Evolutionary conservation across 2,888 invertebrate species (phyloP).

Genomic region (Macrosoma leucophasiata): DNA sequence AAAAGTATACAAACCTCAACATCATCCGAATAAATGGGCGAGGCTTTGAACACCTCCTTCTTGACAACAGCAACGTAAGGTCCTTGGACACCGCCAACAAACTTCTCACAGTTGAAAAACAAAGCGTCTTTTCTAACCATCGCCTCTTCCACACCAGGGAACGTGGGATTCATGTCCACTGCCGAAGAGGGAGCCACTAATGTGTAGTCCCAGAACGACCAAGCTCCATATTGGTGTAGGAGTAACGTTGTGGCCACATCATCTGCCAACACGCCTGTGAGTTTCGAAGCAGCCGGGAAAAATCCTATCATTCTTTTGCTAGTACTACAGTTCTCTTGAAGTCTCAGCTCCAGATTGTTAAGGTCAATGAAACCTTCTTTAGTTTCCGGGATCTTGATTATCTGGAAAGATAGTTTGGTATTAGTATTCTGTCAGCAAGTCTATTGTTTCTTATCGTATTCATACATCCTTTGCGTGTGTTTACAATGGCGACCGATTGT

Average conservation of each 20-base stretch:
- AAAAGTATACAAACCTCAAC: slow-evolving; percentile 54
- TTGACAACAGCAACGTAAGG: slow-evolving; percentile 79
- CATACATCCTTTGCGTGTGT: slow-evolving; percentile 4
- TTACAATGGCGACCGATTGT: no score
- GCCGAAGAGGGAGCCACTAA: slow-evolving; percentile 86
- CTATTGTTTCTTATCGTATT: slow-evolving; percentile 11
- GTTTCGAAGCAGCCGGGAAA: slow-evolving; percentile 90
- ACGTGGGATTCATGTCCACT: slow-evolving; percentile 89
- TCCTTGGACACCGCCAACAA: slow-evolving; percentile 92
- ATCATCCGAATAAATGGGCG: slow-evolving; percentile 51
- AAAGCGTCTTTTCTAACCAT: slow-evolving; percentile 90
- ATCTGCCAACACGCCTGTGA: slow-evolving; percentile 91
- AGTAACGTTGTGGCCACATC: slow-evolving; percentile 87
- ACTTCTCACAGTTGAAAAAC: slow-evolving; percentile 93
- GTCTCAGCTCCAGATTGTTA: slow-evolving; percentile 81
- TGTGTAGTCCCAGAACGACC: slow-evolving; percentile 94
- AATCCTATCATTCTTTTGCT: slow-evolving; percentile 87
- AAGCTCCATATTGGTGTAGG: slow-evolving; percentile 87
- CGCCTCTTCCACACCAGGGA: slow-evolving; percentile 80
- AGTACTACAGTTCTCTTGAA: slow-evolving; percentile 77
- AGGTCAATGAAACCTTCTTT: slow-evolving; percentile 87
- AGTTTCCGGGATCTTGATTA: slow-evolving; percentile 86
- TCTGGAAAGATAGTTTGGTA: slow-evolving; percentile 62
- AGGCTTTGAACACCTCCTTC: slow-evolving; percentile 64
- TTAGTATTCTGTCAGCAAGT: slow-evolving; percentile 19